These are phyloP conservation scores for Dasysyrphus albostriatus DNA, from an alignment of 2,888 invertebrate species.

Conservation along the genomic window DNA sequence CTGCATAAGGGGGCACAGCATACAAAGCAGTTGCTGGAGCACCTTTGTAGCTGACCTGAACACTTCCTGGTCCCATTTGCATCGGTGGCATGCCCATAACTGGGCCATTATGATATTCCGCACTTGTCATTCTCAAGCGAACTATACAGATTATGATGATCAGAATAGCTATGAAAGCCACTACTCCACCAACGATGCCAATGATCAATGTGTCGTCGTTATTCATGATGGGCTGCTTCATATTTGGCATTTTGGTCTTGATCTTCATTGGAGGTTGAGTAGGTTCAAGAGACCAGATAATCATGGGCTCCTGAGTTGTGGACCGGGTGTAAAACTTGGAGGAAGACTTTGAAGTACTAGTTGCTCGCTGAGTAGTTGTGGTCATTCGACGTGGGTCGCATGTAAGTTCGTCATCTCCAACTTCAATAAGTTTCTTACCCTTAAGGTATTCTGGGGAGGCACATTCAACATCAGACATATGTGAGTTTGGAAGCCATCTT, in stretches of 20 bases:
- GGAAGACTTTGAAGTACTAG: slow-evolving; percentile 80
- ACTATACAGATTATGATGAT: slow-evolving; percentile 96
- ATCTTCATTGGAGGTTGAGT: slow-evolving; percentile 87
- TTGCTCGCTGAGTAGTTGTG: slow-evolving; percentile 79
- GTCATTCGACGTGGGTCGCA: slow-evolving; percentile 89
- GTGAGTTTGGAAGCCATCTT: slow-evolving; percentile 89
- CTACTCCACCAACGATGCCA: slow-evolving; percentile 96
- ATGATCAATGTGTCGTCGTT: slow-evolving; percentile 97
- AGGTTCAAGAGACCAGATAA: slow-evolving; percentile 95
- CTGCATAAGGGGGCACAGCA: slow-evolving; percentile 87
- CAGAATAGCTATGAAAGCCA: slow-evolving; percentile 94
- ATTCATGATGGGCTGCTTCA: slow-evolving; percentile 88
- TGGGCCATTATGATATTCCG: slow-evolving; percentile 89
- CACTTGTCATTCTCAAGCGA: slow-evolving; percentile 88
- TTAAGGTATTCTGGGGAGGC: slow-evolving; percentile 88
- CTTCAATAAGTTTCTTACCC: slow-evolving; percentile 89
- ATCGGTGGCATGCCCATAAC: slow-evolving; percentile 85
- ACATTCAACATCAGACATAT: slow-evolving; percentile 88
- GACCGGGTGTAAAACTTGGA: slow-evolving; percentile 85
- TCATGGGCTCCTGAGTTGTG: slow-evolving; percentile 91
- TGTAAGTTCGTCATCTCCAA: slow-evolving; percentile 92
- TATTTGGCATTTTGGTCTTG: slow-evolving; percentile 85
- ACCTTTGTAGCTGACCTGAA: slow-evolving; percentile 85
- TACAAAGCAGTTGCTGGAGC: slow-evolving; percentile 85
- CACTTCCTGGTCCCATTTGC: slow-evolving; percentile 86